Evolutionary conservation across 2,113 vertebrate genomes (phyloP).

Genomic region (Phaethon lepturus): DNA sequence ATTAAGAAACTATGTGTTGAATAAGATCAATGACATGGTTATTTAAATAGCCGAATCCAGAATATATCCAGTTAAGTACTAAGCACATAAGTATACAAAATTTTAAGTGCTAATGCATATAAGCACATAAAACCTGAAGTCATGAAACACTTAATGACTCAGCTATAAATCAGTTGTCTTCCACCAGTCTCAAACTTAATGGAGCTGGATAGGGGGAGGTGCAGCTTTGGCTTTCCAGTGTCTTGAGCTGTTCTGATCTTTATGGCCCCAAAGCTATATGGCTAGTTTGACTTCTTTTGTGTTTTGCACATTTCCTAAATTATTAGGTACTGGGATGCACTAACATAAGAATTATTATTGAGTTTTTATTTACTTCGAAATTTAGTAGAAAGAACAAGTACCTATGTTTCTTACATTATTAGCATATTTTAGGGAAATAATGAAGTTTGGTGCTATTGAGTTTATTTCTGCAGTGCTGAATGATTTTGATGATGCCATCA

Average conservation of each 20-base stretch:
- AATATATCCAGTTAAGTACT: background rate
- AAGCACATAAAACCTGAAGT: background rate
- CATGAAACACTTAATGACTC: background rate
- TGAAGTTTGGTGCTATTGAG: background rate
- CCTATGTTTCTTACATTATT: background rate
- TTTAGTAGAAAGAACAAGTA: background rate
- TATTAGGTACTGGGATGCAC: background rate
- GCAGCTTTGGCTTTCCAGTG: background rate
- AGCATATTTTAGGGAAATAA: background rate
- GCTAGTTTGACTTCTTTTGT: background rate
- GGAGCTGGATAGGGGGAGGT: background rate
- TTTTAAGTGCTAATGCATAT: background rate
- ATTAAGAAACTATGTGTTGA: background rate
- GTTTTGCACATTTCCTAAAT: background rate
- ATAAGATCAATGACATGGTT: background rate
- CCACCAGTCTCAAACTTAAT: background rate
- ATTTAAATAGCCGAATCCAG: background rate
- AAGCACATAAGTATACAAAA: background rate
- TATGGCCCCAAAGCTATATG: background rate
- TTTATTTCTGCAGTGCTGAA: background rate
- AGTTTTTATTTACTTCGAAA: background rate
- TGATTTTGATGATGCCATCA: background rate
- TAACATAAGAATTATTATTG: rapidly evolving
- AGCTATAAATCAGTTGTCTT: background rate
- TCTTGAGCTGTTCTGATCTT: background rate